phyloP scores from a whole-genome alignment of 2,888 invertebrate genomes.

The Drosophila multiciliata region DNA sequence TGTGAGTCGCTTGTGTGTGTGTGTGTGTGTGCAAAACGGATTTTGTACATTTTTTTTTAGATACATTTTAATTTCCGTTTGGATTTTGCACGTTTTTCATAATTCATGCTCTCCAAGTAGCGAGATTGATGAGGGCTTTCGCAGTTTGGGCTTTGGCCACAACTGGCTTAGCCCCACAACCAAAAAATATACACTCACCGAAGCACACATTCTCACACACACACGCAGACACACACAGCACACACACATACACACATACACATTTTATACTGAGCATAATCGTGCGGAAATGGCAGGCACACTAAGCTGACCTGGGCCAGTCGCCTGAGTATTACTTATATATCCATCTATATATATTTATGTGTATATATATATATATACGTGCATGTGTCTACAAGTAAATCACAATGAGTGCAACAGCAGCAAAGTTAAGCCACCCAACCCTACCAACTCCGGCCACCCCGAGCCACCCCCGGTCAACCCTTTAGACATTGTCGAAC shows the following conservation, averaged over 20 bases:
- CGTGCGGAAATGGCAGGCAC: conserved; percentile 77
- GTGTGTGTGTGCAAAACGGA: conserved; percentile 32
- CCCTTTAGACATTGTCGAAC: conserved; percentile 71
- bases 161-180: conserved; percentile 52
- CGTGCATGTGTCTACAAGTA: conserved; percentile 54
- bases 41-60: conserved; percentile 42
- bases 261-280: conserved; percentile 58
- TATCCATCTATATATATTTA: conserved; percentile 12
- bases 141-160: conserved; percentile 37
- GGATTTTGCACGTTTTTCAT: conserved; percentile 78
- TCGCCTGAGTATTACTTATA: conserved; percentile 70
- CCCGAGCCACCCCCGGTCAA: conserved; percentile 39
- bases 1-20: conserved; percentile 8
- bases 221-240: conserved; percentile 21
- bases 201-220: conserved; percentile 17
- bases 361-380: conserved; percentile 4
- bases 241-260: conserved; percentile 23
- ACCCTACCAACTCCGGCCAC: conserved; percentile 20
- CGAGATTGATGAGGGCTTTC: conserved; percentile 75
- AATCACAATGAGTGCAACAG: conserved; percentile 73
- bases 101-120: conserved; percentile 78
- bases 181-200: not conserved
- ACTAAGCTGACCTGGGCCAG: conserved; percentile 75
- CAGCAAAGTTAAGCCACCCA: conserved; percentile 31
- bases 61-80: conserved; percentile 80